Evolutionary conservation across 2,113 vertebrate genomes (phyloP).

Genomic region (Athene noctua): DNA sequence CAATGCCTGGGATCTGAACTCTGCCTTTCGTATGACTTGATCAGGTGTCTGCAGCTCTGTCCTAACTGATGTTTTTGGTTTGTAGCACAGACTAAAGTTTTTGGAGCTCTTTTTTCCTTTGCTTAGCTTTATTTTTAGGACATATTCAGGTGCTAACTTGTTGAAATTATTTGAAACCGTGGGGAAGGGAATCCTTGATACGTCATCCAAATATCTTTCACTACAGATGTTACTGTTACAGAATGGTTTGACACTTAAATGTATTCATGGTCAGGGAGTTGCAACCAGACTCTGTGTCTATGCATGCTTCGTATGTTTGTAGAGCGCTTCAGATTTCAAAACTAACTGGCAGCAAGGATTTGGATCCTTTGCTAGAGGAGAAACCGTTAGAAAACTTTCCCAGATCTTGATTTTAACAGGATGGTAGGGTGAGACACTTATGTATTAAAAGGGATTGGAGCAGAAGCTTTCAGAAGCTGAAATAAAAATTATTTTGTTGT

Average conservation of each 20-base stretch:
- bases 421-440: background rate
- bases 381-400: background rate
- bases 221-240: background rate
- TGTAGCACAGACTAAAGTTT: background rate
- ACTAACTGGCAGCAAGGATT: background rate
- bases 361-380: background rate
- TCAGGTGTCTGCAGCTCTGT: background rate
- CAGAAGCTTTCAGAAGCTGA: background rate
- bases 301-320: background rate
- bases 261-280: background rate
- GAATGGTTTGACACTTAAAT: background rate
- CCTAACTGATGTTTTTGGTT: background rate
- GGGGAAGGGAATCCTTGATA: background rate
- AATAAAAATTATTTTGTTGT: background rate
- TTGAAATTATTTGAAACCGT: background rate
- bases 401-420: background rate
- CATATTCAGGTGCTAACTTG: background rate
- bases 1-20: background rate
- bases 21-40: conserved; percentile 9
- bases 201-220: background rate
- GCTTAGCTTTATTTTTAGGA: background rate
- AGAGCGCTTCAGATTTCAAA: background rate
- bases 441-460: background rate
- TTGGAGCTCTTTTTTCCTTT: background rate
- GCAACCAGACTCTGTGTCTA: background rate